Base-by-base conservation (phyloP, 2,888 invertebrate genomes). In the Ochropacha duplaris region DNA sequence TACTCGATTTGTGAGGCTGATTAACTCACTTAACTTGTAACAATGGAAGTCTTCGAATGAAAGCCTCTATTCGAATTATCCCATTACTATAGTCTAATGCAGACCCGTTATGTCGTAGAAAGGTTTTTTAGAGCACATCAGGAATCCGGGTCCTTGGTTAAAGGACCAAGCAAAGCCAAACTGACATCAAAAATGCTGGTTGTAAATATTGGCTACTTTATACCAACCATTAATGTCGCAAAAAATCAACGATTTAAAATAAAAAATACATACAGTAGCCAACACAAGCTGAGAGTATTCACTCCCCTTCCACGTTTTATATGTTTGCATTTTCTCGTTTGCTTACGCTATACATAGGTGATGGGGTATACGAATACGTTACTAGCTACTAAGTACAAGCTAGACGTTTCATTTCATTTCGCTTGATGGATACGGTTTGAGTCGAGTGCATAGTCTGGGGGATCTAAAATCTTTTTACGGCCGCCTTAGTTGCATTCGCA, bases 371-470 rank as follows among this genome's bases (percentile, higher is more conserved):
- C 36, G n/a, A 31, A 9, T 31, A 31, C 31, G 6, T 9, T 31
- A 6, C 36, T n/a, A n/a, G 36, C 31, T 31, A 31, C 31, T 36
- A n/a, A n/a, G 36, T 36, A 36, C 4, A 57, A 31, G 66, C 60
- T 70, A 77, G 78, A 77, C 81, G 68, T 79, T 2, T 4, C 9
- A 12, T n/a, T 81, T 78, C 78, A 82, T 82, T 75, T 76, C 73
- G 58, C 68, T 76, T 83, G 85, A 85, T 83, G 80, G 82, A 83
- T 81, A 69, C 66, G 69, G 71, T 69, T 60, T 69, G 9, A 44
- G 16, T 68, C 60, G 71, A 78, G 75, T 74, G 78, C 79, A 83
- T 81, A 83, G 86, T 85, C 79, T 81, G 75, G 72, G 67, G 67
- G 67, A 76, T 70, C 75, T 74, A 59, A 72, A 76, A 66, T 72